Conservation (phyloP, 2,797 vertebrate genomes). For the Macropus fuliginosus region DNA sequence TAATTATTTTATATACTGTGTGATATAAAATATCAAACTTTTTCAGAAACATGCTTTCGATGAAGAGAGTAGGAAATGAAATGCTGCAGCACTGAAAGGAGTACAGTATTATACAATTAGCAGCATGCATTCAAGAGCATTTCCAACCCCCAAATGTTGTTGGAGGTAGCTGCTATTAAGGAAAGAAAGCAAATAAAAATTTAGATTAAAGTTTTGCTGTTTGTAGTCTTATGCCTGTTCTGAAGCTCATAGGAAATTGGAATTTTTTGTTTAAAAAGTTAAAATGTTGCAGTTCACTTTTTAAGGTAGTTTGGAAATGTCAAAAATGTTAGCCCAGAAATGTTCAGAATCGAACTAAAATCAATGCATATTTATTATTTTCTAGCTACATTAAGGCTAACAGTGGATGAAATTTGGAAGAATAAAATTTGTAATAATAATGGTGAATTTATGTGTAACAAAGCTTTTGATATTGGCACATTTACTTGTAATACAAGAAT, state of each 20-base stretch:
- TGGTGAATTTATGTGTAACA: conserved; percentile 60
- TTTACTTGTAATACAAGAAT: conserved; percentile 65
- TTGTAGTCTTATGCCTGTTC: conserved; percentile 57
- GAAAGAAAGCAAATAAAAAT: conserved; percentile 37
- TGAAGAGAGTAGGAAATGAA: conserved; percentile 26
- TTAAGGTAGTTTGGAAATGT: conserved; percentile 58
- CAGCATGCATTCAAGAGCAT: conserved; percentile 29
- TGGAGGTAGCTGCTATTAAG: conserved; percentile 25
- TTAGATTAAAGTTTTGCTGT: conserved; percentile 57
- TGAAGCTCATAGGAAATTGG: conserved; percentile 72
- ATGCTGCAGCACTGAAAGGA: conserved; percentile 27
- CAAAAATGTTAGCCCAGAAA: conserved; percentile 53
- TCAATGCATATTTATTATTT: conserved; percentile 70
- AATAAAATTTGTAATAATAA: conserved; percentile 69
- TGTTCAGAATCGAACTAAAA: conserved; percentile 74
- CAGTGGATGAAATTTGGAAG: conserved; percentile 53
- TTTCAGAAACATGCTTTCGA: conserved; percentile 55
- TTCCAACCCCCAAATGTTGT: conserved; percentile 10
- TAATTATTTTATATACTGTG: conserved; percentile 62
- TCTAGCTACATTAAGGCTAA: conserved; percentile 58
- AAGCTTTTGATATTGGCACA: conserved; percentile 73
- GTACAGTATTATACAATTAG: conserved; percentile 38
- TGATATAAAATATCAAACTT: conserved; percentile 55
- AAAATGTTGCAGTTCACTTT: conserved; percentile 69
- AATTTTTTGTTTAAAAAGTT: conserved; percentile 75